Conservation (phyloP, 1,140 invertebrate species). For the Octopus bimaculoides region DNA sequence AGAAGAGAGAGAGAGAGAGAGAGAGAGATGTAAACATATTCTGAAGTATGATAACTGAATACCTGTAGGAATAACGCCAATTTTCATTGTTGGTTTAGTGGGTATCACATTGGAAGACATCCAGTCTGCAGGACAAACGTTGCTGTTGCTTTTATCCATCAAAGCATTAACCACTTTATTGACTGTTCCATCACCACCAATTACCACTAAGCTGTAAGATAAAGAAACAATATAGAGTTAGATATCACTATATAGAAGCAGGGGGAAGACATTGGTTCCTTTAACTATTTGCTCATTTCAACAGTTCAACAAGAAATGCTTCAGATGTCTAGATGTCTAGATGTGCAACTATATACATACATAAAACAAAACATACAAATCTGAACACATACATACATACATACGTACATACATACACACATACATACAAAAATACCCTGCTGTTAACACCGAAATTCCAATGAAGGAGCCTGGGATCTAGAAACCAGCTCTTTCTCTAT, state of each 20-base stretch:
- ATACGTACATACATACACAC: not conserved
- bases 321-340: not conserved
- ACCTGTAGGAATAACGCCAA: slow-evolving; percentile 52
- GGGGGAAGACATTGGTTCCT: not conserved
- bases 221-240: not conserved
- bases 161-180: slow-evolving; percentile 43
- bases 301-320: not conserved
- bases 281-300: not conserved
- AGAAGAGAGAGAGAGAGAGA: rapidly evolving
- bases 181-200: slow-evolving; percentile 53
- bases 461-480: too few relatives aligned
- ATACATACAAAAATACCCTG: too few relatives aligned
- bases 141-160: slow-evolving; percentile 22
- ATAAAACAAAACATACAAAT: not conserved
- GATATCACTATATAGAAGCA: not conserved
- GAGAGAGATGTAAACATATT: not conserved
- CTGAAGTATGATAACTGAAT: not conserved
- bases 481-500: not conserved
- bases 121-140: slow-evolving; percentile 15
- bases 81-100: slow-evolving; percentile 28
- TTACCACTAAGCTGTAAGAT: slow-evolving; percentile 39
- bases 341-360: not conserved
- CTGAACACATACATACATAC: not conserved
- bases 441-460: too few relatives aligned
- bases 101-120: slow-evolving; percentile 37